Percentiles rank a stretch among this genome's conserved stretches.
Conservation (phyloP, 2,888 invertebrate species). For the Stenodera caucasica region DNA sequence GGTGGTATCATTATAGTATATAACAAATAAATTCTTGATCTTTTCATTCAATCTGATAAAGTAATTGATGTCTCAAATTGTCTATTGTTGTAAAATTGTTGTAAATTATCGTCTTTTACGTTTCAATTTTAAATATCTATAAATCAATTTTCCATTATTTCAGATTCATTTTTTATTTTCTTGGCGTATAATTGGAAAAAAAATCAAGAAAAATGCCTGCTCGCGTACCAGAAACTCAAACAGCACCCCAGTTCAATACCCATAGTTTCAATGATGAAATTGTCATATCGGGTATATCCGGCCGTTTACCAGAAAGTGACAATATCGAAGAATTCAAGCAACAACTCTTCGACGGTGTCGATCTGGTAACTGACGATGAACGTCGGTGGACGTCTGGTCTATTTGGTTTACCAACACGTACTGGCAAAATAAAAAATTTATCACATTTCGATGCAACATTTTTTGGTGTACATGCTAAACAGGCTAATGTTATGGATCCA, state of each 20-base stretch:
- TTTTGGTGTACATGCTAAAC: constrained; percentile 90
- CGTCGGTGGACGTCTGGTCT: constrained; percentile 85
- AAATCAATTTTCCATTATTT: constrained; percentile 7
- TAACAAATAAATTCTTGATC: no score
- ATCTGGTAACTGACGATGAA: constrained; percentile 91
- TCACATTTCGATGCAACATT: constrained; percentile 83
- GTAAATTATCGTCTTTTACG: not conserved
- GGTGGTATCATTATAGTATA: no score
- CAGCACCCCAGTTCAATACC: constrained; percentile 53
- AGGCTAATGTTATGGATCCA: constrained; percentile 91
- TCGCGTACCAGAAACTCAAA: constrained; percentile 55
- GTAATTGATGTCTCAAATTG: constrained; percentile 7
- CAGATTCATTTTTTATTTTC: constrained; percentile 13
- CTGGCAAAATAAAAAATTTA: constrained; percentile 82
- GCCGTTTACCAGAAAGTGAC: constrained; percentile 88
- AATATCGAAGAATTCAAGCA: constrained; percentile 91
- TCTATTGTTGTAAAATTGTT: constrained; percentile 17
- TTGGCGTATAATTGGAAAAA: not conserved
- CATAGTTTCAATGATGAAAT: constrained; percentile 61
- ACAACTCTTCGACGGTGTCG: constrained; percentile 86
- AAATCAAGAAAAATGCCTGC: constrained; percentile 65
- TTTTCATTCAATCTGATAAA: not conserved
- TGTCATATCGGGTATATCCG: constrained; percentile 82
- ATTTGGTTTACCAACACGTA: constrained; percentile 77
- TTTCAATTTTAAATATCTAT: not conserved